Evolutionary conservation across 2,888 invertebrate genomes (phyloP).

Genomic region (Physocephala rufipes): DNA sequence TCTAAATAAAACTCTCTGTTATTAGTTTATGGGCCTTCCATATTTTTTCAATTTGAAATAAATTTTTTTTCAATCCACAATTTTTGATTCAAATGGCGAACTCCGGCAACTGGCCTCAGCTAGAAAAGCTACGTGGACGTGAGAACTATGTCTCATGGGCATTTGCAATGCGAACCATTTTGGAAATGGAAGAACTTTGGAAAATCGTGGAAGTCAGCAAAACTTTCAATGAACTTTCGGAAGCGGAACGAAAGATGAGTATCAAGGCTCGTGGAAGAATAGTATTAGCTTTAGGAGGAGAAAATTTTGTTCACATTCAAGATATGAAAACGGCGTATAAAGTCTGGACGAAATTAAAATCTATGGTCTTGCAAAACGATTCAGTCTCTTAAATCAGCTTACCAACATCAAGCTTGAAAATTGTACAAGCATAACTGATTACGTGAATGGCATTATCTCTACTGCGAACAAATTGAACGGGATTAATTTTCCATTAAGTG

Average conservation of each 20-base stretch:
- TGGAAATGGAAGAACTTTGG: conserved; percentile 6
- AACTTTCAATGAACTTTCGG: neutral
- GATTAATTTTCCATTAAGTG: neutral
- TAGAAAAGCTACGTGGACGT: neutral
- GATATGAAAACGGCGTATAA: conserved; percentile 10
- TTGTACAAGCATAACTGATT: too few species aligned
- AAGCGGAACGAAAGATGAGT: neutral
- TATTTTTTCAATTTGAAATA: too few species aligned
- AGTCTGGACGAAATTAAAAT: conserved; percentile 1
- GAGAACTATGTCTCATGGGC: conserved; percentile 1
- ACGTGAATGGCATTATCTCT: too few species aligned
- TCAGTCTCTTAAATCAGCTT: too few species aligned
- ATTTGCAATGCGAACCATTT: neutral
- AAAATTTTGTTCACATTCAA: conserved; percentile 8
- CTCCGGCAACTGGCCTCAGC: conserved; percentile 12
- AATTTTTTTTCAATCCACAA: too few species aligned
- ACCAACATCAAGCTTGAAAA: too few species aligned
- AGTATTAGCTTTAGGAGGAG: conserved; percentile 5
- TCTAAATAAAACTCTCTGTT: too few species aligned
- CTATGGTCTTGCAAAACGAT: too few species aligned
- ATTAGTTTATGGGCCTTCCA: too few species aligned
- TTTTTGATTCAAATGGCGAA: neutral
- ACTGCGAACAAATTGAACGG: too few species aligned
- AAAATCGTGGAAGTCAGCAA: neutral
- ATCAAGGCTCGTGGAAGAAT: neutral